Evolutionary conservation across 23 tunicate species (phyloP).

Genomic region (Styela plicata): DNA sequence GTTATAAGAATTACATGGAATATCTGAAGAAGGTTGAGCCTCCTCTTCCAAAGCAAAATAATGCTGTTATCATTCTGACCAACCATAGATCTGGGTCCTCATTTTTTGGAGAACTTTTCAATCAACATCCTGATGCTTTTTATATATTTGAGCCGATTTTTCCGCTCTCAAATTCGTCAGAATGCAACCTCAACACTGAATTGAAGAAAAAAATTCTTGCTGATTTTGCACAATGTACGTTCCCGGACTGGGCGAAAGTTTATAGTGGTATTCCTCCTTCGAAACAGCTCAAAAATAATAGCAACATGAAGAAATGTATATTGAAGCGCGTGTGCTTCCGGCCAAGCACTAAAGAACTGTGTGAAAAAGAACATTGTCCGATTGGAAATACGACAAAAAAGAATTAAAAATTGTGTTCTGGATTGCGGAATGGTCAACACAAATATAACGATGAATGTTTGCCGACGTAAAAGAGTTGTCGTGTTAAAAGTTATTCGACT

Average conservation of each 20-base stretch:
- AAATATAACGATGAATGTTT: slow-evolving; percentile 48
- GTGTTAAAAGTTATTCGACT: slow-evolving; percentile 67
- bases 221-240: slow-evolving; percentile 10
- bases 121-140: slow-evolving; percentile 35
- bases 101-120: slow-evolving; percentile 26
- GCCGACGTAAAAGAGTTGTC: slow-evolving; percentile 51
- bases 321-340: slow-evolving; percentile 6
- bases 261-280: slow-evolving; percentile 11
- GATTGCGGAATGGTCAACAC: slow-evolving; percentile 57
- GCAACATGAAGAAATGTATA: slow-evolving; percentile 2
- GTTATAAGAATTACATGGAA: slow-evolving; percentile 34
- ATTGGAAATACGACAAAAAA: not conserved
- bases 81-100: slow-evolving; percentile 67
- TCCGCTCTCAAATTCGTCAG: slow-evolving; percentile 17
- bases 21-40: slow-evolving; percentile 44
- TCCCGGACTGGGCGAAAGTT: slow-evolving; percentile 13
- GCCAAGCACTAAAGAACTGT: slow-evolving; percentile 9
- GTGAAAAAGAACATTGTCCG: slow-evolving; percentile 30
- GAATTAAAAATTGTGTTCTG: slow-evolving; percentile 22
- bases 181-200: not conserved
- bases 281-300: not conserved
- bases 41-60: slow-evolving; percentile 39
- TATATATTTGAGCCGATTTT: slow-evolving; percentile 28
- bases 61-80: slow-evolving; percentile 62
- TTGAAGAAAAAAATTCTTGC: slow-evolving; percentile 13